These are phyloP conservation scores for Ruditapes philippinarum DNA, from an alignment of 1,140 invertebrate species.

Conservation along the genomic window DNA sequence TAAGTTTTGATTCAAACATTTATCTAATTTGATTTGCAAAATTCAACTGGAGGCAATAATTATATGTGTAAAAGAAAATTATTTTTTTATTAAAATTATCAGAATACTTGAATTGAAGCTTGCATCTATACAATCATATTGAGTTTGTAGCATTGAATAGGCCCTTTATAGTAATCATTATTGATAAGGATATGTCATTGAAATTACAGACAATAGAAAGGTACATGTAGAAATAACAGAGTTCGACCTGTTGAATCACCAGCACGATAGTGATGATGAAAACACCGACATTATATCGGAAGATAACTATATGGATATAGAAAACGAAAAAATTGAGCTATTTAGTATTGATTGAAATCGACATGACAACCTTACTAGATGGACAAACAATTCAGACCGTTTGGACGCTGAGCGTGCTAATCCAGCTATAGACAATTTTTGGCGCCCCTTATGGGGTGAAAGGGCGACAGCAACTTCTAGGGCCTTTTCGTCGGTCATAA, in stretches of 20 bases:
- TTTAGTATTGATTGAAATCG: slow-evolving; percentile 22
- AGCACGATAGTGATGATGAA: neutral
- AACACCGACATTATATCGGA: neutral
- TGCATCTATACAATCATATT: neutral
- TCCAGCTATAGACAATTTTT: slow-evolving; percentile 37
- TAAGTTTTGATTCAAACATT: no score
- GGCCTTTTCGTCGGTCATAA: no score
- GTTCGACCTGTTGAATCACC: slow-evolving; percentile 14
- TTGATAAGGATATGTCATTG: neutral
- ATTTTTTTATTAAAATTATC: neutral
- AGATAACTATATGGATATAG: neutral
- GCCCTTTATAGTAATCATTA: neutral
- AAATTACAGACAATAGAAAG: slow-evolving; percentile 15
- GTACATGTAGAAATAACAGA: slow-evolving; percentile 33
- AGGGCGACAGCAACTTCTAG: no score
- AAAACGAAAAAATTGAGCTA: neutral
- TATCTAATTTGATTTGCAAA: neutral
- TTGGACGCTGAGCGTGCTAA: neutral
- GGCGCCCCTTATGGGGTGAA: no score
- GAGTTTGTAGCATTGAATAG: neutral
- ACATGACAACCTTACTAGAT: slow-evolving; percentile 5
- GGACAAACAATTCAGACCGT: slow-evolving; percentile 29
- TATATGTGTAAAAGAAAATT: neutral
- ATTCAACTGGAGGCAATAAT: neutral
- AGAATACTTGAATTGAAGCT: neutral